Conservation (phyloP, 2,113 vertebrate species). For the Hydrochoerus hydrochaeris region DNA sequence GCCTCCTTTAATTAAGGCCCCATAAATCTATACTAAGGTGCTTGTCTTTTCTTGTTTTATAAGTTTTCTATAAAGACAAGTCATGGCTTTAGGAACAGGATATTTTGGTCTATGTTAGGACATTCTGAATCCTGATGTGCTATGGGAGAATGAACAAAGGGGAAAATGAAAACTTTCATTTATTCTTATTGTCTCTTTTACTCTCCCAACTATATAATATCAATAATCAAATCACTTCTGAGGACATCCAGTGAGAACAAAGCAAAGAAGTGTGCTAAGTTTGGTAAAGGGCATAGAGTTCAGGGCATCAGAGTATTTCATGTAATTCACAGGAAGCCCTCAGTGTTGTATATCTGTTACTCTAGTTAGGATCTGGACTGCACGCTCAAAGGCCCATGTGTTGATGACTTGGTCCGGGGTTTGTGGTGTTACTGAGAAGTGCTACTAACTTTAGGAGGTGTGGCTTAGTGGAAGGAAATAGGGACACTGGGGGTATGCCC, state of each 20-base stretch:
- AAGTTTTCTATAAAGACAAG: conserved; percentile 9
- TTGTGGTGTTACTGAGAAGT: background rate
- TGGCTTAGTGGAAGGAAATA: background rate
- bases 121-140: background rate
- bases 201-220: background rate
- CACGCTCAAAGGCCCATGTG: background rate
- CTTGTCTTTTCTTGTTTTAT: background rate
- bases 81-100: background rate
- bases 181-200: background rate
- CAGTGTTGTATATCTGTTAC: background rate
- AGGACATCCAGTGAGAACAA: background rate
- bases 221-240: background rate
- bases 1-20: background rate
- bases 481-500: background rate
- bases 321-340: background rate
- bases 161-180: background rate
- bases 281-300: background rate
- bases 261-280: background rate
- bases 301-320: background rate
- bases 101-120: background rate
- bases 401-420: background rate
- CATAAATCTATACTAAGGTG: background rate
- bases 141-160: background rate
- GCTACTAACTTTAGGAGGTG: background rate
- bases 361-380: background rate